Evolutionary conservation across 64 coral and sea anemone species (phyloP).

Genomic region (Stylophora pistillata): DNA sequence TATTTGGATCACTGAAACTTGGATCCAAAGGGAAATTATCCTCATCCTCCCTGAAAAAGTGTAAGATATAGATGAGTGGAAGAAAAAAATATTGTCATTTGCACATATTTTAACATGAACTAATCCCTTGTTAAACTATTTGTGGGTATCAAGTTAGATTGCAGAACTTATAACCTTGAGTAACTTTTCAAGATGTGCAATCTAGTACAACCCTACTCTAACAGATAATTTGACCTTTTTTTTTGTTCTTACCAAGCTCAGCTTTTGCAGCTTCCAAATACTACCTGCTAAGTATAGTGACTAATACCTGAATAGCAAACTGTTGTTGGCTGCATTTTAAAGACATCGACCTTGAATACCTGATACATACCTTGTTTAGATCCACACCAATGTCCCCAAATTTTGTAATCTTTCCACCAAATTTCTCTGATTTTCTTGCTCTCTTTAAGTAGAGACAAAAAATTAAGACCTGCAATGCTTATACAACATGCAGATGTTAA

Average conservation of each 20-base stretch:
- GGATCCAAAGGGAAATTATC: slow-evolving; percentile 20
- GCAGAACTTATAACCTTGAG: too few species aligned
- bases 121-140: too few species aligned
- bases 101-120: background rate
- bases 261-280: too few species aligned
- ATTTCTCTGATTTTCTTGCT: slow-evolving; percentile 53
- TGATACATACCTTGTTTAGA: slow-evolving; percentile 63
- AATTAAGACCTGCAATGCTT: background rate
- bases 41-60: slow-evolving; percentile 63
- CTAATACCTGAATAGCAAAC: too few species aligned
- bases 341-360: too few species aligned
- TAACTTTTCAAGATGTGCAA: too few species aligned
- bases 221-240: too few species aligned
- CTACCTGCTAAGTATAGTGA: too few species aligned
- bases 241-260: too few species aligned
- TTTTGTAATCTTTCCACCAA: slow-evolving; percentile 83
- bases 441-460: slow-evolving; percentile 31
- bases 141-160: too few species aligned
- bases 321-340: too few species aligned
- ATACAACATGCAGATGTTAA: background rate
- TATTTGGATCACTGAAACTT: background rate
- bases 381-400: slow-evolving; percentile 94
- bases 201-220: too few species aligned
- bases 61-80: background rate
- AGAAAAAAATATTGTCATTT: background rate